Percentiles rank a stretch among this genome's conserved stretches.
Evolutionary conservation across 2,797 vertebrate species (phyloP).

Genomic region (Telmatherina bonti): DNA sequence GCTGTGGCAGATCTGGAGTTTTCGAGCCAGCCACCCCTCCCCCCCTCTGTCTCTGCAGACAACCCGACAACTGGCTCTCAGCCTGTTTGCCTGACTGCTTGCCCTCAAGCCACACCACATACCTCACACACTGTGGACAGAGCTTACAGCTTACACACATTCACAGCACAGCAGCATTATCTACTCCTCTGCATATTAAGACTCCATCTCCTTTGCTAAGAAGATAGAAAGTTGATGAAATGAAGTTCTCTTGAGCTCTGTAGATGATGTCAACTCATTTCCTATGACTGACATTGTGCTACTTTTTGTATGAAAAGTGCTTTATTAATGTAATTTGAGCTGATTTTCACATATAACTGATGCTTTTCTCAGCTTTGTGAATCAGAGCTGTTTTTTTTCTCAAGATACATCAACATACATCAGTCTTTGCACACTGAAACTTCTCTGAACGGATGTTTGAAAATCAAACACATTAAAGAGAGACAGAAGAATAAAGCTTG

Average conservation of each 20-base stretch:
- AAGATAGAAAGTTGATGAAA: conserved; percentile 6
- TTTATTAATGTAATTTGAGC: no score
- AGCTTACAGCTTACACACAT: conserved; percentile 40
- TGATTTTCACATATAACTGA: background rate
- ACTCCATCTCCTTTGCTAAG: conserved; percentile 1
- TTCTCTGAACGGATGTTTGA: conserved; percentile 30
- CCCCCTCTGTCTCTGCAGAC: conserved; percentile 70
- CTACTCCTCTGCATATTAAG: conserved; percentile 21
- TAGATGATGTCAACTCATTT: no score
- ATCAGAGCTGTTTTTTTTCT: conserved; percentile 18
- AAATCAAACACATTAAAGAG: conserved; percentile 28
- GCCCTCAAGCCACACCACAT: conserved; percentile 70
- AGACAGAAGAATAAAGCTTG: conserved; percentile 19
- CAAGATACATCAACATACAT: conserved; percentile 36
- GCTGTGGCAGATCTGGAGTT: conserved; percentile 73
- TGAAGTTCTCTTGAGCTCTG: conserved; percentile 14
- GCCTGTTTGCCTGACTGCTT: conserved; percentile 74
- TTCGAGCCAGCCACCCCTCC: conserved; percentile 61
- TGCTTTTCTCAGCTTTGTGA: background rate
- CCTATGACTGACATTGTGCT: no score
- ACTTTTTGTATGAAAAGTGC: no score
- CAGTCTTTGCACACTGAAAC: conserved; percentile 25
- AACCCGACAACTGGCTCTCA: conserved; percentile 76
- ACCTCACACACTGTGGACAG: conserved; percentile 61
- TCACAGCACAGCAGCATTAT: conserved; percentile 24